Evolutionary conservation across 2,888 invertebrate genomes (phyloP).

Genomic region (Cantharis lateralis): DNA sequence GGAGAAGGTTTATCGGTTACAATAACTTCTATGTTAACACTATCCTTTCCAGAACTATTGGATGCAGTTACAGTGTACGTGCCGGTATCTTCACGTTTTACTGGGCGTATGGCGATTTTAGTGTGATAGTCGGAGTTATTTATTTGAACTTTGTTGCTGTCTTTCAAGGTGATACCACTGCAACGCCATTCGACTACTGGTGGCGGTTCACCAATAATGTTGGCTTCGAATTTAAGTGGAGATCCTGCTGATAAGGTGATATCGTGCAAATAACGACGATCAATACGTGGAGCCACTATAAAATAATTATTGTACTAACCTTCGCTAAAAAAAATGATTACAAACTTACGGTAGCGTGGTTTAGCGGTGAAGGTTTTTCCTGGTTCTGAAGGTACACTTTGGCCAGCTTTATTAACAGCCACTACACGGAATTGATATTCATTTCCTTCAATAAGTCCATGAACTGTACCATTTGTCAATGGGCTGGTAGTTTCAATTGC

Average conservation of each 20-base stretch:
- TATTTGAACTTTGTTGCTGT: constrained; percentile 73
- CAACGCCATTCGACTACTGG: constrained; percentile 93
- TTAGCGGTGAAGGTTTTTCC: constrained; percentile 86
- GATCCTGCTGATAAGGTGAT: constrained; percentile 91
- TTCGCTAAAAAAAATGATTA: constrained; percentile 5
- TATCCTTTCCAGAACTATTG: constrained; percentile 86
- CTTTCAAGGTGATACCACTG: constrained; percentile 75
- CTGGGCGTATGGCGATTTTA: constrained; percentile 82
- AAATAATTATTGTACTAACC: constrained; percentile 30
- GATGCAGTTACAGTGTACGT: constrained; percentile 85
- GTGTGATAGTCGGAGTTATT: constrained; percentile 88
- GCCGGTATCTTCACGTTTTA: constrained; percentile 80
- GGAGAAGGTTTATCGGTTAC: constrained; percentile 86
- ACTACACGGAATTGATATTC: constrained; percentile 96
- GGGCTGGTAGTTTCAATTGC: constrained; percentile 82
- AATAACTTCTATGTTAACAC: constrained; percentile 78
- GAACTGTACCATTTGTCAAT: constrained; percentile 77
- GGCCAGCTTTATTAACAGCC: constrained; percentile 94
- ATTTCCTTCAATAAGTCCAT: constrained; percentile 91
- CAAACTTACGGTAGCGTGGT: constrained; percentile 72
- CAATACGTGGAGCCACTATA: constrained; percentile 92
- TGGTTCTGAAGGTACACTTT: constrained; percentile 87
- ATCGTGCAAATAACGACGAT: constrained; percentile 88
- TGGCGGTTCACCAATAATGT: constrained; percentile 93
- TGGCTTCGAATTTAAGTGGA: constrained; percentile 90